Evolutionary conservation across 2,113 vertebrate genomes (phyloP).

Genomic region (Chloropsis cyanopogon): DNA sequence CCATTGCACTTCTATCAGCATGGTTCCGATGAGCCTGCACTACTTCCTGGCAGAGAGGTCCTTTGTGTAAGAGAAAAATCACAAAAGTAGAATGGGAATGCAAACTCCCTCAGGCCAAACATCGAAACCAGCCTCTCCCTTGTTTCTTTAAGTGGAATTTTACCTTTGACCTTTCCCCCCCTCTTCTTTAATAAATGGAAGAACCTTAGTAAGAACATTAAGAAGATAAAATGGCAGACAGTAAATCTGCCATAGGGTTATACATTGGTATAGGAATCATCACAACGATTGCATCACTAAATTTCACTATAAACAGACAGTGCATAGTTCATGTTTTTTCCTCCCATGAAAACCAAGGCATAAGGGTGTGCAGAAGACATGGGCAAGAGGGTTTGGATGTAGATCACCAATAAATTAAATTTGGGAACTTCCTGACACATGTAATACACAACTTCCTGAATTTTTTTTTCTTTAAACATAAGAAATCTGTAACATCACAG

Average conservation of each 20-base stretch:
- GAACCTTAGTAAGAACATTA: not conserved
- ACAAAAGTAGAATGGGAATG: not conserved
- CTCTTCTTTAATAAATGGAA: not conserved
- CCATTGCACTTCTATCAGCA: not conserved
- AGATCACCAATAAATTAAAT: not conserved
- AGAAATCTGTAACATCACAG: not conserved
- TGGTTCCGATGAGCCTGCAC: not conserved
- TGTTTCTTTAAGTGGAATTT: not conserved
- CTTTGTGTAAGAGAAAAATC: not conserved
- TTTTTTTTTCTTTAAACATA: not conserved
- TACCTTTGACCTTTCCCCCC: accelerated
- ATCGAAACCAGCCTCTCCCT: not conserved
- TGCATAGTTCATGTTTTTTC: not conserved
- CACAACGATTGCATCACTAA: not conserved
- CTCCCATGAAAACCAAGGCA: not conserved
- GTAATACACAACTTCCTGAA: not conserved
- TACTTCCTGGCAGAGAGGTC: not conserved
- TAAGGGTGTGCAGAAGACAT: not conserved
- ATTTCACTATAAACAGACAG: not conserved
- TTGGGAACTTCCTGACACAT: not conserved
- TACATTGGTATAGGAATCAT: not conserved
- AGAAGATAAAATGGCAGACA: not conserved
- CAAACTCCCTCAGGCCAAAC: not conserved
- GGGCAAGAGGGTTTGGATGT: not conserved
- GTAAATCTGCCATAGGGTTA: not conserved